Percentiles rank a stretch among this genome's conserved stretches.
These are phyloP conservation scores for Scortum barcoo DNA, from an alignment of 2,113 vertebrate genomes.

Conservation along the genomic window DNA sequence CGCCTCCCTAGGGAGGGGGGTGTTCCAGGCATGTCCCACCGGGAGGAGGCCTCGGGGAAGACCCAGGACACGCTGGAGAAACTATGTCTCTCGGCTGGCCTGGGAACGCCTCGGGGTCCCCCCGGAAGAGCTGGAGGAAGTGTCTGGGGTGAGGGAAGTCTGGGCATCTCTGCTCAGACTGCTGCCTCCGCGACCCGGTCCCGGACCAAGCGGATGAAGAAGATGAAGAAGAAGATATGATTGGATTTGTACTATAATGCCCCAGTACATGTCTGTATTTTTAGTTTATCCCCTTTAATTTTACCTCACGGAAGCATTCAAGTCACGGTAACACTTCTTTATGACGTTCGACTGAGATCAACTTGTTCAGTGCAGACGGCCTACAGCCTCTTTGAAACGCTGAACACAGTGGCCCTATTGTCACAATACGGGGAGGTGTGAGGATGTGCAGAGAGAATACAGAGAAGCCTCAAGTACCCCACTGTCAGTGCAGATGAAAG, in stretches of 20 bases:
- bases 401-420: conserved; percentile 72
- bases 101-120: too few relatives aligned
- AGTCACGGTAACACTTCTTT: background rate
- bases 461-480: conserved; percentile 72
- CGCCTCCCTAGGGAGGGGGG: too few relatives aligned
- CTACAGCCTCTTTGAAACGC: conserved; percentile 43
- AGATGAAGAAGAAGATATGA: too few relatives aligned
- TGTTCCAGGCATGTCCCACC: too few relatives aligned
- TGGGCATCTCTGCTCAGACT: too few relatives aligned
- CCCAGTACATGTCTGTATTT: background rate
- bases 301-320: background rate
- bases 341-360: conserved; percentile 20
- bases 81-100: too few relatives aligned
- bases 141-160: too few relatives aligned
- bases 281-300: background rate
- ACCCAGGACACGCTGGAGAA: too few relatives aligned
- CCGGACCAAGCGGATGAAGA: too few relatives aligned
- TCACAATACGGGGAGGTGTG: conserved; percentile 69
- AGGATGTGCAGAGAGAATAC: conserved; percentile 67
- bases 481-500: conserved; percentile 77
- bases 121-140: too few relatives aligned
- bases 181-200: too few relatives aligned
- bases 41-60: too few relatives aligned
- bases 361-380: conserved; percentile 26
- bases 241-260: background rate